Base-by-base conservation (phyloP, 2,888 invertebrate species). In the Tiliacea citrago region DNA sequence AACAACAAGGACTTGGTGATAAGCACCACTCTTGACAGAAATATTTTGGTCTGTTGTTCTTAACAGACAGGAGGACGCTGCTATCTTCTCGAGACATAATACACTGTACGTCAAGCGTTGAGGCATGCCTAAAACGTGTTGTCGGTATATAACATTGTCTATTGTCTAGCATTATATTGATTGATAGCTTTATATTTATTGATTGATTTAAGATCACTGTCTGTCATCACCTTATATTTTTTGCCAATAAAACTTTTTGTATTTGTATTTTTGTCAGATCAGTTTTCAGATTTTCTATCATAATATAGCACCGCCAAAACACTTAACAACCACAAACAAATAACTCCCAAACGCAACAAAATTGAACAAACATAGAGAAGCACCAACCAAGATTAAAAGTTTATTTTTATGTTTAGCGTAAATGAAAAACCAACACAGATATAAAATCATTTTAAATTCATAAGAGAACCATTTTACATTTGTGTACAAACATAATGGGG, bases 371-470 rank as follows among this genome's bases (percentile, higher is more conserved):
- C 21, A 55, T 16, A 12, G 18, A 18, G 29, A 62, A 62, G 9
- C 49, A 55, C 61, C 51, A 49, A 67, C 24, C 7, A 21, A 12
- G n/a, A 24, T 61, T 29, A 49, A 18, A 65, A 55, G 9, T 49
- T 16, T 12, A 2, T 49, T 55, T 72, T 29, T 21, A 55, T 47
- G 10, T 61, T 61, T 18, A 8, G n/a, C n/a, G n/a, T 55, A 55
- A 68, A 73, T 68, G 47, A 62, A 73, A 61, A 65, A 71, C 21
- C 68, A 68, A 65, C 68, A 49, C 16, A 39, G 29, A 16, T 62
- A 49, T 18, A 13, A 71, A 71, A 61, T 49, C 47, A 58, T 74
- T 78, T 73, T 68, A 24, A 81, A 82, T 78, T 68, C 63, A 70
- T 45, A 49, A 51, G 58, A 77, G 5, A 35, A 55, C 24, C n/a